phyloP scores from a whole-genome alignment of 2,888 invertebrate genomes.

The Phortica okadai region DNA sequence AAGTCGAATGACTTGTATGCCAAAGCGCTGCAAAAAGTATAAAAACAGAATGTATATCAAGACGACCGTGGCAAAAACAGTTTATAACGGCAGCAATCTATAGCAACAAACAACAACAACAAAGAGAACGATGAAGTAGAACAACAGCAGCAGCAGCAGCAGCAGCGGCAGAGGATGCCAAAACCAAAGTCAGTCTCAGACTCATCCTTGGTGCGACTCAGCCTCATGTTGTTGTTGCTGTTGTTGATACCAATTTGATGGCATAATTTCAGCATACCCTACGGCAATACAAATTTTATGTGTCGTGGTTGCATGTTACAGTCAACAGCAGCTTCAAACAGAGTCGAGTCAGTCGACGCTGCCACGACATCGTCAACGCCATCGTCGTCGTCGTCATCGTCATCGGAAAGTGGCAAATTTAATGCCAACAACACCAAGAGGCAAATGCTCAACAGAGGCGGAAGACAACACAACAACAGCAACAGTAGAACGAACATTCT shows the following conservation, averaged over 20 bases:
- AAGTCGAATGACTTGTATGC: not conserved
- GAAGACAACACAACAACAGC: not conserved
- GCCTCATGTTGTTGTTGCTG: slow-evolving; percentile 41
- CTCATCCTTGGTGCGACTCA: slow-evolving; percentile 15
- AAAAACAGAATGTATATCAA: not conserved
- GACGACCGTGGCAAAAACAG: not conserved
- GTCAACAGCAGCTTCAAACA: slow-evolving; percentile 54
- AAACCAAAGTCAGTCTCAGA: not conserved
- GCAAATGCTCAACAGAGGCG: not conserved
- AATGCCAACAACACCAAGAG: slow-evolving; percentile 27
- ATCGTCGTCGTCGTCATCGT: slow-evolving; percentile 25
- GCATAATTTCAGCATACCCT: slow-evolving; percentile 68
- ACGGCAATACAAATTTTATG: slow-evolving; percentile 14
- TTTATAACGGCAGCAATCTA: slow-evolving; percentile 33
- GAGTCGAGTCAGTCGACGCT: slow-evolving; percentile 22
- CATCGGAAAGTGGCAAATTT: slow-evolving; percentile 59
- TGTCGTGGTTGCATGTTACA: slow-evolving; percentile 2
- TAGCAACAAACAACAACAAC: not conserved
- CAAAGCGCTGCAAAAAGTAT: no score
- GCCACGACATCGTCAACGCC: slow-evolving; percentile 43
- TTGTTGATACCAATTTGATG: slow-evolving; percentile 76
- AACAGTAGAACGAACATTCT: slow-evolving; percentile 6
- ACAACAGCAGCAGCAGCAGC: not conserved
- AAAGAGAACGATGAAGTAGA: no score
- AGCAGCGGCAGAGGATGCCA: slow-evolving; percentile 22